A percentile compares a stretch with the other conserved stretches of the same genome.
Evolutionary conservation across 2,113 vertebrate genomes (phyloP).

Genomic region (Silurus meridionalis): DNA sequence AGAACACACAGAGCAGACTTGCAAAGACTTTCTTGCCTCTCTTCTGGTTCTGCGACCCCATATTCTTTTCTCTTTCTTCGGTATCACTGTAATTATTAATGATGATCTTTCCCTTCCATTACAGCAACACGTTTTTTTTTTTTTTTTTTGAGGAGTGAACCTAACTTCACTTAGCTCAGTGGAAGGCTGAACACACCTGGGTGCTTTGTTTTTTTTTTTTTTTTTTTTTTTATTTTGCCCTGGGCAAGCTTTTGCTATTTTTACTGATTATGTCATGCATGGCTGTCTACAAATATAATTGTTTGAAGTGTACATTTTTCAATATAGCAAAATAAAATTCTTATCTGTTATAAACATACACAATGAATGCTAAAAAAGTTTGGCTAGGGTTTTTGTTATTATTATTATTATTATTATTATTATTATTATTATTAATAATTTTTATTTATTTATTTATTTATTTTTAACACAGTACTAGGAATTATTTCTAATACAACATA

Average conservation of each 20-base stretch:
- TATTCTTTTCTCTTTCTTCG: not conserved
- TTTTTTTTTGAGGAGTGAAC: constrained; percentile 4
- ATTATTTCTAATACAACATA: not conserved
- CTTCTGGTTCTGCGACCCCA: not conserved
- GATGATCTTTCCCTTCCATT: not conserved
- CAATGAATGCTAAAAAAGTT: too few species aligned
- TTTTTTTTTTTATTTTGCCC: constrained; percentile 19
- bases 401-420: not conserved
- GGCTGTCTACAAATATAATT: constrained; percentile 18
- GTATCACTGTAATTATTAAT: constrained; percentile 5
- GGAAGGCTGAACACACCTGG: constrained; percentile 29
- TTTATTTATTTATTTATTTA: not conserved
- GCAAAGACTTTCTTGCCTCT: constrained; percentile 34
- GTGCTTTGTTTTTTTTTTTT: constrained; percentile 1
- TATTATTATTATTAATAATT: not conserved
- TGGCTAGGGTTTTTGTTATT: too few species aligned
- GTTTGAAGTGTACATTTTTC: not conserved
- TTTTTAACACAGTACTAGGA: not conserved
- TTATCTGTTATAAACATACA: not conserved
- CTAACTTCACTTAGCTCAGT: not conserved
- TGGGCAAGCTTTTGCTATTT: constrained; percentile 33
- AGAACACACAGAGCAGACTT: constrained; percentile 24
- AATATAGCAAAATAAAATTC: not conserved
- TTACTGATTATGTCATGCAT: not conserved
- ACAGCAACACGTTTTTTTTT: not conserved